Percentiles rank a stretch among this genome's conserved stretches.
Conservation (phyloP, 1,140 invertebrate genomes). For the Oppia nitens region DNA sequence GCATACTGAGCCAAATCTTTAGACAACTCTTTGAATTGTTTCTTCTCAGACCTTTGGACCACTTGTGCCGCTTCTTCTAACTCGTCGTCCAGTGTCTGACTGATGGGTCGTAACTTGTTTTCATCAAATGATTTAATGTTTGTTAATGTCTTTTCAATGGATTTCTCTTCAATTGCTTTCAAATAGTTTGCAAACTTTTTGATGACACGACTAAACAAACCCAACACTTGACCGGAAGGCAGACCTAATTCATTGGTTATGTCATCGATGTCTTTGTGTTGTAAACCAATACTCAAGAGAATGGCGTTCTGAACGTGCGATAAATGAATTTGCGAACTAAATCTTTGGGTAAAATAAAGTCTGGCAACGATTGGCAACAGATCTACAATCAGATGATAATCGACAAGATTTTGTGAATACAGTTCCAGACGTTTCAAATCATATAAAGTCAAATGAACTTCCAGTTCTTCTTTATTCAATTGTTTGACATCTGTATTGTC, state of each 20-base stretch:
- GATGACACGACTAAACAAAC: constrained; percentile 69
- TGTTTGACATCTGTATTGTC: constrained; percentile 3
- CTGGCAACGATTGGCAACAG: constrained; percentile 57
- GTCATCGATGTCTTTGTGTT: constrained; percentile 75
- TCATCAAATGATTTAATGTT: constrained; percentile 20
- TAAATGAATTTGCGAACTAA: constrained; percentile 43
- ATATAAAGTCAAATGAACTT: constrained; percentile 55
- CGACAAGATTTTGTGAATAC: constrained; percentile 80
- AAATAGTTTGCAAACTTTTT: constrained; percentile 44
- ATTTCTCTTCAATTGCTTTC: constrained; percentile 41
- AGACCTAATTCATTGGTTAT: constrained; percentile 64
- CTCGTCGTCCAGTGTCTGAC: constrained; percentile 58
- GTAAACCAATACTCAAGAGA: constrained; percentile 73
- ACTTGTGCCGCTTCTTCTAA: constrained; percentile 53
- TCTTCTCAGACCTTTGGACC: constrained; percentile 20
- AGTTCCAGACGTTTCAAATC: constrained; percentile 75
- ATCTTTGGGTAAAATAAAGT: constrained; percentile 58
- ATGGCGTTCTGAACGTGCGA: constrained; percentile 68
- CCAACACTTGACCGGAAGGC: constrained; percentile 57
- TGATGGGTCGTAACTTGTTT: constrained; percentile 38
- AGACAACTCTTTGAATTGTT: constrained; percentile 15
- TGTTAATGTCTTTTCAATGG: constrained; percentile 43
- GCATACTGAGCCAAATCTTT: constrained; percentile 42
- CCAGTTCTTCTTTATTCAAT: constrained; percentile 44
- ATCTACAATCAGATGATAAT: constrained; percentile 84